Conservation (phyloP, 2,113 vertebrate genomes). For the Planiliza haematocheilus region DNA sequence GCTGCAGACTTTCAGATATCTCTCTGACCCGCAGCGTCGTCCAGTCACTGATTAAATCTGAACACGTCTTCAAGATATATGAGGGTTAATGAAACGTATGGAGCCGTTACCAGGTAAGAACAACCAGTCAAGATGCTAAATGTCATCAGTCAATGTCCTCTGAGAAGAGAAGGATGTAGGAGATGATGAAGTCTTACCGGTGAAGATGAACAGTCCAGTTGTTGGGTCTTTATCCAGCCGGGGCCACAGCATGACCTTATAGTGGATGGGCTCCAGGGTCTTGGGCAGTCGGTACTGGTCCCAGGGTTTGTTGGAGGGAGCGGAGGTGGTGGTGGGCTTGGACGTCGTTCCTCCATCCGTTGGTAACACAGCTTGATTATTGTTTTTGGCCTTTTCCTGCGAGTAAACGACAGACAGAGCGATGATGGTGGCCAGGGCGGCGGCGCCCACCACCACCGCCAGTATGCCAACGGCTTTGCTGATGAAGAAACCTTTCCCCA, state of each 20-base stretch:
- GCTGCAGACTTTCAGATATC: too few species aligned
- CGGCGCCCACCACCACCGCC: conserved; percentile 79
- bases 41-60: too few species aligned
- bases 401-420: conserved; percentile 90
- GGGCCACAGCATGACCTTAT: conserved; percentile 85
- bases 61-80: too few species aligned
- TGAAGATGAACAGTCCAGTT: conserved; percentile 83
- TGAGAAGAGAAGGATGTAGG: too few species aligned
- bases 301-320: conserved; percentile 77
- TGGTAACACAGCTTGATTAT: not conserved
- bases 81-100: too few species aligned
- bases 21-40: too few species aligned
- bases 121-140: too few species aligned
- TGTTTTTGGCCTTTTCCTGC: conserved; percentile 86
- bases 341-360: not conserved
- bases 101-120: too few species aligned
- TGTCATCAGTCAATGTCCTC: too few species aligned
- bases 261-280: conserved; percentile 79
- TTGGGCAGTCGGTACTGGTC: conserved; percentile 85
- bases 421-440: conserved; percentile 87
- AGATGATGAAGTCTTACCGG: conserved; percentile 68
- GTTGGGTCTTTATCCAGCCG: conserved; percentile 31
- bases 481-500: conserved; percentile 93
- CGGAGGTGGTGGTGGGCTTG: conserved; percentile 25
- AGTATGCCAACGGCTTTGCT: conserved; percentile 85